Evolutionary conservation across 2,888 invertebrate species (phyloP).

Genomic region (Euclidia mi): DNA sequence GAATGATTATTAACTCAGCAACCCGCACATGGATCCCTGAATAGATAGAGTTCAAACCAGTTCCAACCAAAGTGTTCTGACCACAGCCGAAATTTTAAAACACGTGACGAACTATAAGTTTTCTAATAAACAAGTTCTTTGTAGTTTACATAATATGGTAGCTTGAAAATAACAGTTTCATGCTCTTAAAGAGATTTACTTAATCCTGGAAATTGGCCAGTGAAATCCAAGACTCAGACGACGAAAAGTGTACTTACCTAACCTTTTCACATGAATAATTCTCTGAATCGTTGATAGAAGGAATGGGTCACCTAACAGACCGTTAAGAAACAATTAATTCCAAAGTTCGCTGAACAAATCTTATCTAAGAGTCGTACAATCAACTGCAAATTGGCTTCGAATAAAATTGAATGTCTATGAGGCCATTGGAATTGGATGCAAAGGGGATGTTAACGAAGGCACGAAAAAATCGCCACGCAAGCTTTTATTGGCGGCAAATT

Average conservation of each 20-base stretch:
- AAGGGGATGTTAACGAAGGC: conserved; percentile 52
- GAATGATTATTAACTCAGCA: no score
- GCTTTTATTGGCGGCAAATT: conserved; percentile 28
- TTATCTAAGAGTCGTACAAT: conserved; percentile 35
- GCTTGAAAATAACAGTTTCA: background rate
- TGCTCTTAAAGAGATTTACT: conserved; percentile 2
- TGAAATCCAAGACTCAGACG: conserved; percentile 5
- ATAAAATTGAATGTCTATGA: conserved; percentile 64
- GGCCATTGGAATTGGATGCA: conserved; percentile 56
- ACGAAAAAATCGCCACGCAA: conserved; percentile 19
- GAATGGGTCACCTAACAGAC: conserved; percentile 23
- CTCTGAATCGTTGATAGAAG: conserved; percentile 20
- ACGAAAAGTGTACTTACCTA: conserved; percentile 15
- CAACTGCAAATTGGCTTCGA: conserved; percentile 53
- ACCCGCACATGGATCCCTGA: no score
- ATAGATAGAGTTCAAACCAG: no score
- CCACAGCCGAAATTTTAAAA: no score
- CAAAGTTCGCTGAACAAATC: conserved; percentile 29
- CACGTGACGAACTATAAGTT: no score
- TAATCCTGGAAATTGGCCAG: conserved; percentile 23
- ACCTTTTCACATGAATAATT: conserved; percentile 13
- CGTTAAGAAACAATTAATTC: conserved; percentile 33
- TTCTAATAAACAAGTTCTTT: no score
- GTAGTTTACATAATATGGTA: no score
- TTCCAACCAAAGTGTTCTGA: no score